Percentiles rank a stretch among this genome's conserved stretches.
These are phyloP conservation scores for Mus minutoides DNA, from an alignment of 2,797 vertebrate genomes.

Conservation along the genomic window DNA sequence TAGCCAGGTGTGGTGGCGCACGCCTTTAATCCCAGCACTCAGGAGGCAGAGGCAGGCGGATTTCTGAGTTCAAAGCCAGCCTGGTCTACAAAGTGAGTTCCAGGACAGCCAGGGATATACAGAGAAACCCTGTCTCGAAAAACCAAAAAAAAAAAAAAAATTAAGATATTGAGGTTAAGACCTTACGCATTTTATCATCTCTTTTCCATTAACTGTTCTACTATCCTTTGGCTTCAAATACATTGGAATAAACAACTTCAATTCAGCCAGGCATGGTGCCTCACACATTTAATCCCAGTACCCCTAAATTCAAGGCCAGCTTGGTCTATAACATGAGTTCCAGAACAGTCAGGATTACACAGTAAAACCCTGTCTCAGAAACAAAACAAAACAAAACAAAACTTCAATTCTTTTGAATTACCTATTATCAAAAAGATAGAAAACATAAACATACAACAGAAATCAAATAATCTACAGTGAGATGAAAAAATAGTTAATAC, in stretches of 20 bases:
- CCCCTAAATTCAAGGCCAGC: not conserved
- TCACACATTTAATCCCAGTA: not conserved
- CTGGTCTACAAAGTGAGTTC: too few relatives aligned
- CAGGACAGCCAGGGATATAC: too few relatives aligned
- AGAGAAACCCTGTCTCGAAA: too few relatives aligned
- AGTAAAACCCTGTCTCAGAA: not conserved
- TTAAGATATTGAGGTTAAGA: not conserved
- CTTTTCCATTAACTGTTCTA: slow-evolving; percentile 9
- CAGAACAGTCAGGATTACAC: not conserved
- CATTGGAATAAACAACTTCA: not conserved
- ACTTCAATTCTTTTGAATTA: slow-evolving; percentile 25
- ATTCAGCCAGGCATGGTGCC: not conserved
- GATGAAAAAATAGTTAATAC: slow-evolving; percentile 37
- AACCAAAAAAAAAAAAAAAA: too few relatives aligned
- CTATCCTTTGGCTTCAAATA: not conserved
- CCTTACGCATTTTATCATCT: slow-evolving; percentile 21
- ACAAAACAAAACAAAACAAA: not conserved
- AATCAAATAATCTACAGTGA: not conserved
- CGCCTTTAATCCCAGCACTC: too few relatives aligned
- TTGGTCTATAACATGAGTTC: not conserved
- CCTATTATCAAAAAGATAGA: slow-evolving; percentile 13
- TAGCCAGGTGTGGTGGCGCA: too few relatives aligned
- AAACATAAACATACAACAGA: not conserved
- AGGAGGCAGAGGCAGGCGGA: too few relatives aligned
- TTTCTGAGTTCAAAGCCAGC: too few relatives aligned